These are phyloP conservation scores for Brachionus rotundiformis DNA, from an alignment of 1,140 invertebrate genomes.

Conservation along the genomic window DNA sequence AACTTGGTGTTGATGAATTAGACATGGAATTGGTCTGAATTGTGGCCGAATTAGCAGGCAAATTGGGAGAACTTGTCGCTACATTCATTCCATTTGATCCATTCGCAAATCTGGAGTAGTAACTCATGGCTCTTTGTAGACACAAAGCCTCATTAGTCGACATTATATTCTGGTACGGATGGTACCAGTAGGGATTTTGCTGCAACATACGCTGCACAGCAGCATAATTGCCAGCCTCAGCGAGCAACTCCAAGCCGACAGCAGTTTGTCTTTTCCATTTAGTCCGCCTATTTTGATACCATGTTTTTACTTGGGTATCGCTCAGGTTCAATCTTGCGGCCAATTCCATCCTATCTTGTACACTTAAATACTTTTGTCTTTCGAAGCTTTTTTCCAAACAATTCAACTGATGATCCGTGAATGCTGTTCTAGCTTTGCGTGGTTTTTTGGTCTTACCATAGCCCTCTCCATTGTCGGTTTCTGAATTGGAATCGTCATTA, in stretches of 20 bases:
- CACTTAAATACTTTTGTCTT: slow-evolving; percentile 94
- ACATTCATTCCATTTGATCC: background rate
- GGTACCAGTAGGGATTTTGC: slow-evolving; percentile 70
- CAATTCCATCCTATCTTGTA: slow-evolving; percentile 96
- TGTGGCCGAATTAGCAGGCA: background rate
- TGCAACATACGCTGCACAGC: slow-evolving; percentile 91
- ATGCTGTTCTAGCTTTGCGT: slow-evolving; percentile 92
- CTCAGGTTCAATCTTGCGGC: slow-evolving; percentile 91
- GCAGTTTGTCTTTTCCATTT: slow-evolving; percentile 99
- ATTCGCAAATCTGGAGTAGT: slow-evolving; percentile 41
- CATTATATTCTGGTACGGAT: slow-evolving; percentile 51
- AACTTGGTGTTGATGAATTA: background rate
- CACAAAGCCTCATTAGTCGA: slow-evolving; percentile 46
- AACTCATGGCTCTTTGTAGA: slow-evolving; percentile 37
- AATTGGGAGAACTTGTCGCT: background rate
- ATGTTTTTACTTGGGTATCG: slow-evolving; percentile 98
- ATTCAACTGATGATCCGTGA: slow-evolving; percentile 95
- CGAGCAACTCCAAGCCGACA: slow-evolving; percentile 88
- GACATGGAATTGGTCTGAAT: background rate
- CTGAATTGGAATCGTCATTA: slow-evolving; percentile 27
- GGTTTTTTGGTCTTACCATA: slow-evolving; percentile 77
- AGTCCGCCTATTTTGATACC: slow-evolving; percentile 99
- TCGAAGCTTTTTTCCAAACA: slow-evolving; percentile 95
- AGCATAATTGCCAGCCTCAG: slow-evolving; percentile 93
- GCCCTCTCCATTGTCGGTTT: background rate